Evolutionary conservation across 2,797 vertebrate species (phyloP).

Genomic region (Rhinophrynus dorsalis): DNA sequence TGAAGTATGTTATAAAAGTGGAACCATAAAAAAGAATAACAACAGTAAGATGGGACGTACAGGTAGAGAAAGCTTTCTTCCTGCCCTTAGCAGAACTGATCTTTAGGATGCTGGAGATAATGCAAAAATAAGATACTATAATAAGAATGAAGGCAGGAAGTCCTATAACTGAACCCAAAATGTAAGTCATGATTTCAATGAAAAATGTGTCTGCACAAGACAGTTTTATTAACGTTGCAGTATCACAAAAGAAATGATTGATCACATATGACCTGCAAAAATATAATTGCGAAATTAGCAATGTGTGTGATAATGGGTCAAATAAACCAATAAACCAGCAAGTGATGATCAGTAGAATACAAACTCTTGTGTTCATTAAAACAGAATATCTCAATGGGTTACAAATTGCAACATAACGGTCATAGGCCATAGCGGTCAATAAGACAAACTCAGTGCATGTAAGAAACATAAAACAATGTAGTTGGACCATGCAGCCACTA

Average conservation of each 20-base stretch:
- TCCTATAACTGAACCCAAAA: conserved; percentile 37
- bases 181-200: conserved; percentile 26
- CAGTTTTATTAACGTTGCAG: conserved; percentile 50
- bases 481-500: conserved; percentile 50
- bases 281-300: conserved; percentile 51
- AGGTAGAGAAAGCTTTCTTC: conserved; percentile 50
- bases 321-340: conserved; percentile 44
- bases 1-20: background rate
- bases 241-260: conserved; percentile 57
- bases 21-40: background rate
- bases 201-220: conserved; percentile 50
- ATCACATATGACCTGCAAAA: conserved; percentile 55
- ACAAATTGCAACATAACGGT: conserved; percentile 54
- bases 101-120: conserved; percentile 42
- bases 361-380: conserved; percentile 33
- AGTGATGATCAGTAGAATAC: conserved; percentile 33
- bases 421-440: conserved; percentile 47
- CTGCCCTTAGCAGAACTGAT: conserved; percentile 49
- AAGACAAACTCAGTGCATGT: conserved; percentile 56
- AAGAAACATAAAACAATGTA: conserved; percentile 52
- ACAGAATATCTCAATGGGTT: conserved; percentile 48
- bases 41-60: conserved; percentile 49
- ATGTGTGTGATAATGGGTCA: conserved; percentile 49
- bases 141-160: conserved; percentile 51
- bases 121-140: conserved; percentile 41